Evolutionary conservation across 2,797 vertebrate genomes (phyloP), one percentile per base, ranked within the genome.

Genomic region (Pseudochirops corinnae): DNA sequence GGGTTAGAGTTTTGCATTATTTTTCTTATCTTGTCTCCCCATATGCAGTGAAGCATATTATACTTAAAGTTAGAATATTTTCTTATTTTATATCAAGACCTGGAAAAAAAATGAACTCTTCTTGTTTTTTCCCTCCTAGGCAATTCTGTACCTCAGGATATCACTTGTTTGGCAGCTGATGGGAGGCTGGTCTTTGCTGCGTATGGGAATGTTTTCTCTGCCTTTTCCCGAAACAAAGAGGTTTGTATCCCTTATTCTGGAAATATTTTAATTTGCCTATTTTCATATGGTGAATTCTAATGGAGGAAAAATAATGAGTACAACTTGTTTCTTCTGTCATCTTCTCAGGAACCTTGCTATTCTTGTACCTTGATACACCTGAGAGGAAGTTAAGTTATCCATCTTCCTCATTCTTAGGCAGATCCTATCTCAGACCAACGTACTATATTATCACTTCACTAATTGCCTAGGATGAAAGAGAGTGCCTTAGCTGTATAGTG

Each of bases 171-270:
- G 98, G 99, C 99, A 39, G 99, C 99, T 21, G 99, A 99, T 98
- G 98, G 99, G 97, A 99, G 99, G 99, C 97, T 99, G 98, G 99
- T 99, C 74, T 99, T 99, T 96, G 99, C 99, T 4, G 99, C 99
- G 0, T 98, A 99, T 0, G 99, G 99, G 18, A 99, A 98, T 90
- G 53, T 98, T 90, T 98, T 99, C 94, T 98, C 98, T 95, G 99
- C 99, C 95, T 99, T 99, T 97, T 99, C 99, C 92, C 99, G 99
- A 95, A 99, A 99, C 98, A 99, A 99, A 98, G 99, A 99, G 99
- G 99, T 99, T 97, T 96, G 97, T 98, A 67, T 97, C 93, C 55
- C 18, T 96, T 96, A 58, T 56, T 94, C 94, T 21, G 96, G 1
- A 93, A 55, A 26, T 95, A 9, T 94, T 92, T 95, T 60, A 60